Conservation (phyloP, 1,140 invertebrate species). For the Acromyrmex echinatior region DNA sequence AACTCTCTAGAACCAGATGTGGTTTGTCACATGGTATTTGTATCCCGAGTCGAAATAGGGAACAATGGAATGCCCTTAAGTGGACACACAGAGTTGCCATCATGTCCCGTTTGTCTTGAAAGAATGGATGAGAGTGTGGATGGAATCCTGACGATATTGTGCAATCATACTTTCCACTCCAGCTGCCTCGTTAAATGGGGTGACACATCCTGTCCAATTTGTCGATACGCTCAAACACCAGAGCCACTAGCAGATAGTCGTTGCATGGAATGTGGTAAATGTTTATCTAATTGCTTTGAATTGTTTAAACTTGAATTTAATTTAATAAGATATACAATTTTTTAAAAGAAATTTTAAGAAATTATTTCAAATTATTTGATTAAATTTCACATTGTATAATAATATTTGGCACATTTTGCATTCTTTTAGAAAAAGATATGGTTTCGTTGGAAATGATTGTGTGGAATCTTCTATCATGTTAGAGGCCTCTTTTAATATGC, state of each 20-base stretch:
- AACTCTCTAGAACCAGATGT: constrained; percentile 97
- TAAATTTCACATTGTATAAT: neutral
- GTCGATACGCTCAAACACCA: constrained; percentile 96
- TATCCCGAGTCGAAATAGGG: constrained; percentile 95
- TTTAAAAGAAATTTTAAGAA: neutral
- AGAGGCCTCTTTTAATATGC: constrained; percentile 26
- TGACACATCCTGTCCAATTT: constrained; percentile 95
- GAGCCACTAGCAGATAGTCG: constrained; percentile 94
- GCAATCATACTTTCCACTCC: constrained; percentile 99
- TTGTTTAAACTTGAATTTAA: constrained; percentile 5
- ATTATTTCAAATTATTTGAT: neutral
- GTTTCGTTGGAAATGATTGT: too few species aligned
- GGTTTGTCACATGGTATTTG: constrained; percentile 97
- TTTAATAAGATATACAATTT: constrained; percentile 12
- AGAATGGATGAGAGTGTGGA: constrained; percentile 99
- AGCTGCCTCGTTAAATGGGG: constrained; percentile 98
- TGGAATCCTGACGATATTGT: constrained; percentile 98
- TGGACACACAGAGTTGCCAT: constrained; percentile 98
- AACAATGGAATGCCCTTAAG: constrained; percentile 90
- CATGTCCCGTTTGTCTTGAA: constrained; percentile 98
- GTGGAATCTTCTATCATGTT: neutral
- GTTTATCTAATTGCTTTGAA: neutral
- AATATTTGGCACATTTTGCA: neutral
- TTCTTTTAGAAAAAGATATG: neutral
- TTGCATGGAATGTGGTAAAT: constrained; percentile 93